Conservation (phyloP, 2,888 invertebrate genomes). For the Sturmia bella region DNA sequence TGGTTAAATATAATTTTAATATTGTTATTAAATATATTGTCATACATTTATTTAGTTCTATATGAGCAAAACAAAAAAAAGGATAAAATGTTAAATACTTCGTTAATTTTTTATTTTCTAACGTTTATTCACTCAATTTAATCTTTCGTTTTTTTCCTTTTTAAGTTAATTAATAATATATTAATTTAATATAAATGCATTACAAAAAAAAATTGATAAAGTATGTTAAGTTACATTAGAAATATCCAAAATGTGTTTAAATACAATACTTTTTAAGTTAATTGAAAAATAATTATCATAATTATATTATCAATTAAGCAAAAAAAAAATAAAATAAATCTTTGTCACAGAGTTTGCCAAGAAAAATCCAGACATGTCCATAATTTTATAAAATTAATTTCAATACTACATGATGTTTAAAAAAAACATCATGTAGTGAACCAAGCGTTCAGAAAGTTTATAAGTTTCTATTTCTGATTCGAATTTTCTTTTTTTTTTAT, state of each 20-base stretch:
- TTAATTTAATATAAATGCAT: constrained; percentile 28
- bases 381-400: no score
- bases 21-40: background rate
- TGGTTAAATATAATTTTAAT: constrained; percentile 44
- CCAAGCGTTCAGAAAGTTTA: no score
- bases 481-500: no score
- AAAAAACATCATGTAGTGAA: no score
- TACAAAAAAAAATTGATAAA: constrained; percentile 11
- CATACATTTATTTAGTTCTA: constrained; percentile 16
- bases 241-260: background rate
- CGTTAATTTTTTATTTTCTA: background rate
- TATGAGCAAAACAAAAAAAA: background rate
- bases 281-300: background rate
- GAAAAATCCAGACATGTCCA: no score
- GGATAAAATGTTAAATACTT: background rate
- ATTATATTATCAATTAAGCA: background rate
- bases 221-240: constrained; percentile 5
- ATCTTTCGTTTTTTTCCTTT: constrained; percentile 21
- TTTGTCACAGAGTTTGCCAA: no score
- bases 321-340: background rate
- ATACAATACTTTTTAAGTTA: background rate
- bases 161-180: constrained; percentile 46
- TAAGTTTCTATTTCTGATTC: no score
- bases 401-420: no score
- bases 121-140: constrained; percentile 38